phyloP scores from a whole-genome alignment of 1,140 invertebrate genomes.

The Neotoxoptera formosana region DNA sequence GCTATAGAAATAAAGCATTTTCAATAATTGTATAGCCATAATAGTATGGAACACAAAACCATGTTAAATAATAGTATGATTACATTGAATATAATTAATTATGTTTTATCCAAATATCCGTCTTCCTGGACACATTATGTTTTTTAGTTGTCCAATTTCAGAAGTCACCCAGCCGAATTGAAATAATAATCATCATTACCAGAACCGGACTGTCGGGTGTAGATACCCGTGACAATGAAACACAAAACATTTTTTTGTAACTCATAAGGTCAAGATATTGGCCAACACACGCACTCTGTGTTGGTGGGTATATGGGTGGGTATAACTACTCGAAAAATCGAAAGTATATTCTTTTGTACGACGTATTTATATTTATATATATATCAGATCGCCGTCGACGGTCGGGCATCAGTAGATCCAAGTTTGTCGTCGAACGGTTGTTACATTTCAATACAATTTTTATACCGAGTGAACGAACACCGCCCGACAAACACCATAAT shows the following conservation, averaged over 20 bases:
- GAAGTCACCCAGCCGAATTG: not conserved
- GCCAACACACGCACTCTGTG: not conserved
- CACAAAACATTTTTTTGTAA: not conserved
- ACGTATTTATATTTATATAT: not conserved
- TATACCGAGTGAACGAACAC: not conserved
- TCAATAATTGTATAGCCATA: not conserved
- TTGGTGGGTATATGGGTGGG: not conserved
- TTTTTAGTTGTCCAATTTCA: slow-evolving; percentile 33
- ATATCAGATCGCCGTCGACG: not conserved
- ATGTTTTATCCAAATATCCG: not conserved
- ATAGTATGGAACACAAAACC: not conserved
- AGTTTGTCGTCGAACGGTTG: not conserved
- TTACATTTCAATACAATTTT: not conserved
- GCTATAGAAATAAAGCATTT: not conserved
- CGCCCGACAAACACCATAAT: not conserved
- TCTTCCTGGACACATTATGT: slow-evolving; percentile 13
- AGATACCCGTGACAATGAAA: slow-evolving; percentile 36
- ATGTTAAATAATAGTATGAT: not conserved
- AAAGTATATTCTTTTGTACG: slow-evolving; percentile 3
- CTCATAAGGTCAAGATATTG: slow-evolving; percentile 35
- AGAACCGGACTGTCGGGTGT: not conserved
- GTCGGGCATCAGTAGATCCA: not conserved
- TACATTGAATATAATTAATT: not conserved
- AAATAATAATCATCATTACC: slow-evolving; percentile 12
- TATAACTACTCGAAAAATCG: not conserved